These are phyloP conservation scores for Cryptotis parvus DNA, from an alignment of 2,113 vertebrate genomes.

Conservation along the genomic window DNA sequence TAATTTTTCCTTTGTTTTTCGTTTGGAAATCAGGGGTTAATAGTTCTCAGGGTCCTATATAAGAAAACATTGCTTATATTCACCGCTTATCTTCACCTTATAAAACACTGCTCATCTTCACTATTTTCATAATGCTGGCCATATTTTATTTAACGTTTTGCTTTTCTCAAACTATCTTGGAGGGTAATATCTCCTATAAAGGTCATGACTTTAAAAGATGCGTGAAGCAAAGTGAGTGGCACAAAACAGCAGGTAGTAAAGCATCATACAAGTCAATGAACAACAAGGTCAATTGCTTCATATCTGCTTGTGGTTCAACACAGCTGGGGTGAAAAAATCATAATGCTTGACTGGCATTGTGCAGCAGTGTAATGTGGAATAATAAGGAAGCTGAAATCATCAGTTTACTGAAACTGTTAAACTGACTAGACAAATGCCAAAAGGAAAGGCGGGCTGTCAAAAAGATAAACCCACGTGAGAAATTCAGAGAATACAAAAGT, in stretches of 20 bases:
- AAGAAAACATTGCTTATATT: constrained; percentile 57
- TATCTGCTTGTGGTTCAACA: constrained; percentile 81
- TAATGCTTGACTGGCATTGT: constrained; percentile 81
- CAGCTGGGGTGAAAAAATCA: constrained; percentile 84
- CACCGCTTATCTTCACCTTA: constrained; percentile 47
- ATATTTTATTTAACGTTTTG: constrained; percentile 67
- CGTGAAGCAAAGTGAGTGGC: constrained; percentile 79
- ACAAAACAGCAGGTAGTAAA: constrained; percentile 84
- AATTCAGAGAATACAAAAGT: constrained; percentile 30
- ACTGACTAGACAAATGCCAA: constrained; percentile 66
- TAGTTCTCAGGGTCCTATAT: constrained; percentile 40
- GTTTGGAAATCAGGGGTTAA: neutral
- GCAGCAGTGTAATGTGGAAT: constrained; percentile 78
- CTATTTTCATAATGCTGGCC: constrained; percentile 34
- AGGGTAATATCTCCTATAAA: constrained; percentile 75
- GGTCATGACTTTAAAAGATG: constrained; percentile 80
- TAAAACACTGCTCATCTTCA: constrained; percentile 57
- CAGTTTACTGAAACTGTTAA: constrained; percentile 73
- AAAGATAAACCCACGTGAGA: constrained; percentile 41
- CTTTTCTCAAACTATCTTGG: constrained; percentile 68
- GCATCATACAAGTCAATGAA: constrained; percentile 79
- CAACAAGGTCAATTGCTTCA: constrained; percentile 87
- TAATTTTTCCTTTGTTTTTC: neutral
- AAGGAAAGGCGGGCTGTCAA: constrained; percentile 69
- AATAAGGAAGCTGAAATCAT: constrained; percentile 81